Evolutionary conservation across 2,797 vertebrate species (phyloP).

Genomic region (Eospalax fontanierii): DNA sequence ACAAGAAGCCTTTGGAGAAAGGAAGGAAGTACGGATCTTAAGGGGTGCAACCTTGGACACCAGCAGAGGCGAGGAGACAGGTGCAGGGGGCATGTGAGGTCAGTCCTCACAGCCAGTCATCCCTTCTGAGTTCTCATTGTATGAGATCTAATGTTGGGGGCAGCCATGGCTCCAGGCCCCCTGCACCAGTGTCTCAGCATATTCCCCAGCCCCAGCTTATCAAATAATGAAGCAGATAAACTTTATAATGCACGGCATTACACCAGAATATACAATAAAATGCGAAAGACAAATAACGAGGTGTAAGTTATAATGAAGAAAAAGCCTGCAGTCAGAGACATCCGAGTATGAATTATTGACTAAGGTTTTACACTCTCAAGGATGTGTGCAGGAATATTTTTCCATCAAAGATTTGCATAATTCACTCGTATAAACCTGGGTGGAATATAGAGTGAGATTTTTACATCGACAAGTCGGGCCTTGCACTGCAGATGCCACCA

Average conservation of each 20-base stretch:
- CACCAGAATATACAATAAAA: conserved; percentile 91
- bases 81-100: not conserved
- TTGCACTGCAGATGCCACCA: conserved; percentile 83
- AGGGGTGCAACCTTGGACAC: not conserved
- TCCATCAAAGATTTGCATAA: conserved; percentile 92
- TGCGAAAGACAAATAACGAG: conserved; percentile 90
- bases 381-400: conserved; percentile 91
- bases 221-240: conserved; percentile 91
- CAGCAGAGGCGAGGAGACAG: not conserved
- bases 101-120: not conserved
- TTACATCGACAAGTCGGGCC: conserved; percentile 80
- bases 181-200: conserved; percentile 47
- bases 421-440: conserved; percentile 91
- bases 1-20: conserved; percentile 16
- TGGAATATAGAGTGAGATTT: conserved; percentile 88
- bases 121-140: not conserved
- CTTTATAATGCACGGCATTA: conserved; percentile 90
- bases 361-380: conserved; percentile 92
- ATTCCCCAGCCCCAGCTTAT: conserved; percentile 84
- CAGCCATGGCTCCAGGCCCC: not conserved
- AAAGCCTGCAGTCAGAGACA: conserved; percentile 90
- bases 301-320: conserved; percentile 90
- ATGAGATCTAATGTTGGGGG: not conserved
- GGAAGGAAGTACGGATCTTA: too few species aligned
- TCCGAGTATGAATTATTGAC: conserved; percentile 92